phyloP scores from a whole-genome alignment of 2,113 vertebrate genomes.

The Muscicapa adusta region DNA sequence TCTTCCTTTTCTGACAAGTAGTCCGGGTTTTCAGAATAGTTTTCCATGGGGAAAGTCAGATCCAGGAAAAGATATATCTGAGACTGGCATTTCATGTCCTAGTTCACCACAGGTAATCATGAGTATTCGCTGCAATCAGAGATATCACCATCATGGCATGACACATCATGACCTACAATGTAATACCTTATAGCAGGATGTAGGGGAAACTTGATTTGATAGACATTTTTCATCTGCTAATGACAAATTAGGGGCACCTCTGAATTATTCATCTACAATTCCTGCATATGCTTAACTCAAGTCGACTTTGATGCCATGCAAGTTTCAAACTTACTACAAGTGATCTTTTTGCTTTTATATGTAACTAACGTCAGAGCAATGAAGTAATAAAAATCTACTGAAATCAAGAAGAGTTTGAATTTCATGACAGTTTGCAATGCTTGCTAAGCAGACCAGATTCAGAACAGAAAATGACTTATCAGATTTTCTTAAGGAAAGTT shows the following conservation, averaged over 20 bases:
- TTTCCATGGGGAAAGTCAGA: not conserved
- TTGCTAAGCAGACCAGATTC: not conserved
- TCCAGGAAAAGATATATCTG: not conserved
- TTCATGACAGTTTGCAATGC: not conserved
- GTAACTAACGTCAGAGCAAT: not conserved
- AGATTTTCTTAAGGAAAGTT: not conserved
- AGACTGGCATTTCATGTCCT: not conserved
- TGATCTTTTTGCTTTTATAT: not conserved
- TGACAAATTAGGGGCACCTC: slow-evolving; percentile 15
- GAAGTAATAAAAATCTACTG: not conserved
- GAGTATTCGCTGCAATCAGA: not conserved
- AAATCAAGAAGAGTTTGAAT: not conserved
- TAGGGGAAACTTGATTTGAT: not conserved
- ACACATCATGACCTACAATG: not conserved
- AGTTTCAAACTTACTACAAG: not conserved
- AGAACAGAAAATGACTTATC: not conserved
- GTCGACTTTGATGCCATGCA: not conserved
- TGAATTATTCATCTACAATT: slow-evolving; percentile 46
- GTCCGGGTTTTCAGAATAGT: not conserved
- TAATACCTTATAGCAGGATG: not conserved
- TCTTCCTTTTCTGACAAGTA: not conserved
- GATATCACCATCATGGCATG: not conserved
- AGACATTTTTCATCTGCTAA: slow-evolving; percentile 45
- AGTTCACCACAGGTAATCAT: not conserved
- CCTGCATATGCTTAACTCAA: slow-evolving; percentile 9